Conservation (phyloP, 2,797 vertebrate species). For the Sphenopsis melanotis region DNA sequence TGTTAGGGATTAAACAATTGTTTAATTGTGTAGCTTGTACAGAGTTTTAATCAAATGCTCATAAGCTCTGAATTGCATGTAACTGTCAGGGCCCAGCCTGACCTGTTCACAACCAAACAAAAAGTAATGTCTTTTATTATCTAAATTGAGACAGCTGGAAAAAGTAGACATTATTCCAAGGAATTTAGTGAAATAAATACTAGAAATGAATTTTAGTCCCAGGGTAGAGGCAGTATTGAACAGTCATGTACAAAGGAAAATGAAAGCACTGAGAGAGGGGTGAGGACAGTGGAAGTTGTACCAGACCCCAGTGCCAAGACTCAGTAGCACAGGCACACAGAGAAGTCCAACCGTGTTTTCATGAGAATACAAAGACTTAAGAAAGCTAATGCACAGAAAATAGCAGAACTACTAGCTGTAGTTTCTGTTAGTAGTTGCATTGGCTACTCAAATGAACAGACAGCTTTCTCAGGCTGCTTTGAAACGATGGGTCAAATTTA, state of each 20-base stretch:
- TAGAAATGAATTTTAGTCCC: background rate
- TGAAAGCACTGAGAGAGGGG: background rate
- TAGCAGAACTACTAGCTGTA: background rate
- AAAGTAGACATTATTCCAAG: background rate
- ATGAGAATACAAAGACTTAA: background rate
- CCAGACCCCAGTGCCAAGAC: background rate
- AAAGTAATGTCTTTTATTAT: background rate
- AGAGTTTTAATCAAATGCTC: background rate
- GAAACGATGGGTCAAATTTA: background rate
- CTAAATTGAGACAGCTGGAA: background rate
- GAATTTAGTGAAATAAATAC: background rate
- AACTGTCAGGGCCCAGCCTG: background rate
- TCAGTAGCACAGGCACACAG: background rate
- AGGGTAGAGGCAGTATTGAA: background rate
- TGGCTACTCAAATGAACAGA: background rate
- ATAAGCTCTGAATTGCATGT: background rate
- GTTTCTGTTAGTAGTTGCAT: background rate
- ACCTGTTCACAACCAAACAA: background rate
- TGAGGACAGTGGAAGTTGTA: background rate
- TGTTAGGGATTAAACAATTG: background rate
- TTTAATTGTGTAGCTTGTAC: background rate
- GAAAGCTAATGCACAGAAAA: background rate
- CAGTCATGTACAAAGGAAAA: accelerated
- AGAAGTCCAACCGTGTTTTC: background rate
- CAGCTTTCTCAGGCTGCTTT: background rate